These are phyloP conservation scores for Sus scrofa DNA, from an alignment of 2,113 vertebrate genomes.

Conservation along the genomic window DNA sequence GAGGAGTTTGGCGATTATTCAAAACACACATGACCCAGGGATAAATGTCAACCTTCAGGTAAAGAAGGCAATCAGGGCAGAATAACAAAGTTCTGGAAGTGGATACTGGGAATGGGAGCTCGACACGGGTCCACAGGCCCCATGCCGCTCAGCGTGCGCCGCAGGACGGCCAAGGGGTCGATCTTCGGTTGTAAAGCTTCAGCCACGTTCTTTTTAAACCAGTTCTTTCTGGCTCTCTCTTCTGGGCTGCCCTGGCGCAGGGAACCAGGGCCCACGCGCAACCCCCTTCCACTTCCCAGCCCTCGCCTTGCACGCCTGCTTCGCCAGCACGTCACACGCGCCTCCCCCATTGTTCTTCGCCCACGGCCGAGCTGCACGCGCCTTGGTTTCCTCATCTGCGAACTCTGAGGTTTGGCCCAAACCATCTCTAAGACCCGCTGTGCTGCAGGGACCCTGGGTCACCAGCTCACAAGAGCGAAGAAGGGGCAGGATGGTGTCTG, in stretches of 20 bases:
- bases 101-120: accelerated
- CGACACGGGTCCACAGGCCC: accelerated
- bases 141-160: accelerated
- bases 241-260: neutral
- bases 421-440: neutral
- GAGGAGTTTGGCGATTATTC: neutral
- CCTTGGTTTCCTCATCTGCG: neutral
- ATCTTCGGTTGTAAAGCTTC: no score
- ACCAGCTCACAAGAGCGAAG: neutral
- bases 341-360: accelerated
- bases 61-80: neutral
- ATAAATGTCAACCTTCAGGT: neutral
- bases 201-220: no score
- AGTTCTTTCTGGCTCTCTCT: neutral
- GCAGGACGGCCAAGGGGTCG: neutral
- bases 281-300: neutral
- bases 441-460: neutral
- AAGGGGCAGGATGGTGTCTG: accelerated
- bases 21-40: neutral
- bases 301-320: neutral
- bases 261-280: no score
- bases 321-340: accelerated
- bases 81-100: neutral
- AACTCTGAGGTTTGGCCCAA: neutral
- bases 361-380: accelerated